These are phyloP conservation scores for Enteromius paludinosus DNA, from an alignment of 2,797 vertebrate genomes.

Conservation along the genomic window DNA sequence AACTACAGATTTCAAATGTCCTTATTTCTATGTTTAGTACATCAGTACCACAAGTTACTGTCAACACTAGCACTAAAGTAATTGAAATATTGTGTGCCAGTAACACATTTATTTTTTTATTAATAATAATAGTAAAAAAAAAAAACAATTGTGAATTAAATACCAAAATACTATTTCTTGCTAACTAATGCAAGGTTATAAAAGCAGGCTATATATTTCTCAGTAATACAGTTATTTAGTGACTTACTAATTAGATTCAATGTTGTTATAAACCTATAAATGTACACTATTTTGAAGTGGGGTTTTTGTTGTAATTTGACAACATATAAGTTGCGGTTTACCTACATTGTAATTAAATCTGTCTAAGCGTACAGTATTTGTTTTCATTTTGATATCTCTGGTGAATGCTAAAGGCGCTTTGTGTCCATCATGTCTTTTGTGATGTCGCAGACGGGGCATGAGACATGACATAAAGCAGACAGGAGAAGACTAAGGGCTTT, in stretches of 20 bases:
- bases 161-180: background rate
- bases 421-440: conserved; percentile 32
- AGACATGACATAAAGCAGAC: conserved; percentile 32
- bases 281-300: background rate
- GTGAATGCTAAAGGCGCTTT: conserved; percentile 21
- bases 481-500: conserved; percentile 14
- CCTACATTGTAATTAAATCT: background rate
- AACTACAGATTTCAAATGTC: background rate
- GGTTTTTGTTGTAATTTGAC: background rate
- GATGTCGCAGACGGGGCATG: conserved; percentile 19
- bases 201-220: background rate
- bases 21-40: background rate
- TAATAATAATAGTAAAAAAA: background rate
- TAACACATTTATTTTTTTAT: background rate
- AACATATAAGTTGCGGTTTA: background rate
- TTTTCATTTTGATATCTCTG: conserved; percentile 7
- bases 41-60: background rate
- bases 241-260: background rate
- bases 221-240: background rate
- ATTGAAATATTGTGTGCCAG: background rate
- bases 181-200: background rate
- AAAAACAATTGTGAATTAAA: background rate
- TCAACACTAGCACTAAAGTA: background rate
- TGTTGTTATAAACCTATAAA: background rate
- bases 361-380: conserved; percentile 23